phyloP scores from a whole-genome alignment of 2,113 vertebrate genomes.

The Motacilla alba region DNA sequence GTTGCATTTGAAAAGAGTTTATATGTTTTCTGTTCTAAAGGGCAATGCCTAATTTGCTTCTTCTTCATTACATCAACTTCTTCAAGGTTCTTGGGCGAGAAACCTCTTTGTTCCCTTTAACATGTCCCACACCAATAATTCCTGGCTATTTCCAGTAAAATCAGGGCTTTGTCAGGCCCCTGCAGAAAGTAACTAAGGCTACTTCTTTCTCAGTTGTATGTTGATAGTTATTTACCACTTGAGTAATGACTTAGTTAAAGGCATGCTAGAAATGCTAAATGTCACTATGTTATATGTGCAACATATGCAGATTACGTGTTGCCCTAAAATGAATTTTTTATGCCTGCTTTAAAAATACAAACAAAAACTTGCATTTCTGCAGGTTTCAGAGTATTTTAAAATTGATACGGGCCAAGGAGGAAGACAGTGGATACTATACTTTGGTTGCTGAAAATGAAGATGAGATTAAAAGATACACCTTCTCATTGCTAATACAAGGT shows the following conservation, averaged over 20 bases:
- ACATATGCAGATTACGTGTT: neutral
- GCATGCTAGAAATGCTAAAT: neutral
- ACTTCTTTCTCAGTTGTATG: neutral
- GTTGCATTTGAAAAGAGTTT: neutral
- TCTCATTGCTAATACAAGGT: slow-evolving; percentile 92
- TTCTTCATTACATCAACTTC: neutral
- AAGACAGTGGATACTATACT: slow-evolving; percentile 94
- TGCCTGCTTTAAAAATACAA: neutral
- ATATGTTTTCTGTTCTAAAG: neutral
- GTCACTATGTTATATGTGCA: neutral
- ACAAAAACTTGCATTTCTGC: neutral
- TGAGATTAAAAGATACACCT: slow-evolving; percentile 78
- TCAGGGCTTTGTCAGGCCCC: neutral
- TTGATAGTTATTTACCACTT: neutral
- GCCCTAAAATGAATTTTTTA: neutral
- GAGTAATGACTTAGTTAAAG: neutral
- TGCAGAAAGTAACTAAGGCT: neutral
- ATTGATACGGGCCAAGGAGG: slow-evolving; percentile 92
- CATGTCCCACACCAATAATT: neutral
- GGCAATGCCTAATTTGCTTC: neutral
- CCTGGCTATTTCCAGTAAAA: neutral
- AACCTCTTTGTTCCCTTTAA: neutral
- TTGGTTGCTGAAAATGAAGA: slow-evolving; percentile 85
- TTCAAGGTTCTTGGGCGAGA: neutral
- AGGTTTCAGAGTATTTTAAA: slow-evolving; percentile 88